Evolutionary conservation across 2,797 vertebrate species (phyloP).

Genomic region (Sebastes matsubarae): DNA sequence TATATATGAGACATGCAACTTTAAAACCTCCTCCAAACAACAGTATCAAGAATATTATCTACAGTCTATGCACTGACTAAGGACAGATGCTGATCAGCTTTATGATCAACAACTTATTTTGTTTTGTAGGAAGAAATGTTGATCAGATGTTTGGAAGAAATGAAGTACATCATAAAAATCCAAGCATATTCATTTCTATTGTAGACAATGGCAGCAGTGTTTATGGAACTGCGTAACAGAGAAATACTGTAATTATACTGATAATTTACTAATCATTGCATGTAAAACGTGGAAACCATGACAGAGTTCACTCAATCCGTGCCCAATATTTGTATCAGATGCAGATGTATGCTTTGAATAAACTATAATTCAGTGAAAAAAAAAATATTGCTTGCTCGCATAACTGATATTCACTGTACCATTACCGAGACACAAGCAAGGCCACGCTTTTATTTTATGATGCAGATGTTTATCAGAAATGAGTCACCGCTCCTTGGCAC

Average conservation of each 20-base stretch:
- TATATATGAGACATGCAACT: neutral
- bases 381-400: conserved; percentile 62
- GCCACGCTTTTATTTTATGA: conserved; percentile 78
- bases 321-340: conserved; percentile 61
- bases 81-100: conserved; percentile 6
- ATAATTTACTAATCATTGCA: conserved; percentile 57
- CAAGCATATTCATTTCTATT: conserved; percentile 30
- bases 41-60: neutral
- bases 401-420: conserved; percentile 81
- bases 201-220: conserved; percentile 33
- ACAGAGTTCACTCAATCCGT: conserved; percentile 54
- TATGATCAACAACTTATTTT: conserved; percentile 6
- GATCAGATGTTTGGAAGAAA: conserved; percentile 38
- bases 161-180: conserved; percentile 25
- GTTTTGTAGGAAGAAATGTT: conserved; percentile 1
- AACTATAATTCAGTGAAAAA: conserved; percentile 56
- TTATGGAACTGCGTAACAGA: conserved; percentile 38
- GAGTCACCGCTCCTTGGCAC: conserved; percentile 74
- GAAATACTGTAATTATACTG: conserved; percentile 43
- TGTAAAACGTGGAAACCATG: conserved; percentile 61
- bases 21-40: neutral
- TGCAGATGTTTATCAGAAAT: conserved; percentile 86
- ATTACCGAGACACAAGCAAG: conserved; percentile 69
- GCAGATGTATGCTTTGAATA: conserved; percentile 74
- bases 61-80: neutral